These are phyloP conservation scores for Danaus melanippus DNA, from an alignment of 1,140 invertebrate genomes.

Conservation along the genomic window DNA sequence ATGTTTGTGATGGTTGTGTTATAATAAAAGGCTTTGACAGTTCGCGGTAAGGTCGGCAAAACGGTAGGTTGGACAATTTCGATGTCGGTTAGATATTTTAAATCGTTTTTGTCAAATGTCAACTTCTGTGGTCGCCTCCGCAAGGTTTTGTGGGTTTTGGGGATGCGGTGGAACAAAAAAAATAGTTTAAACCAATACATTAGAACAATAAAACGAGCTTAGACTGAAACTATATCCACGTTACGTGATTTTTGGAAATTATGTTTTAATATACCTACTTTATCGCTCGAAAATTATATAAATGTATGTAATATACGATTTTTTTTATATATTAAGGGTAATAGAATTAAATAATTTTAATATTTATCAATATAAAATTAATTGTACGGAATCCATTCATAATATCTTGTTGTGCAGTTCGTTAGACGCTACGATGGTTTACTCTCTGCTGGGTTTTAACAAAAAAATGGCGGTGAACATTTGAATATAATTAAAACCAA, in stretches of 20 bases:
- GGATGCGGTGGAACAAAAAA: constrained; percentile 14
- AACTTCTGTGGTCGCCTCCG: constrained; percentile 60
- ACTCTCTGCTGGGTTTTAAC: constrained; percentile 31
- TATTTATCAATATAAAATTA: too few species aligned
- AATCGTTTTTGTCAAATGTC: constrained; percentile 69
- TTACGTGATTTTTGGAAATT: too few species aligned
- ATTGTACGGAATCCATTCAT: constrained; percentile 8
- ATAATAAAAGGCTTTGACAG: constrained; percentile 60
- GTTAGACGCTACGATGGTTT: constrained; percentile 30
- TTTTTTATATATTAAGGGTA: too few species aligned
- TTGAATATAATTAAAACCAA: constrained; percentile 1
- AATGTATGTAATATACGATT: too few species aligned
- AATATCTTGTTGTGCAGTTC: neutral
- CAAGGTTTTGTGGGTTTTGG: constrained; percentile 28
- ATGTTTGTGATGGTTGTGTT: constrained; percentile 25
- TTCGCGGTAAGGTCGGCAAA: constrained; percentile 61
- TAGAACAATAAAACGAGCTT: neutral
- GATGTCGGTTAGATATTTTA: constrained; percentile 54
- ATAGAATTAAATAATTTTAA: too few species aligned
- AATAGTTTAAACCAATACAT: neutral
- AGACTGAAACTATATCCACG: too few species aligned
- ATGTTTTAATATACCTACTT: too few species aligned
- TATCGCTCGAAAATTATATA: too few species aligned
- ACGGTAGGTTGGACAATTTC: constrained; percentile 66
- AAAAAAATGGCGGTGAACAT: constrained; percentile 19